phyloP scores from a whole-genome alignment of 1,140 invertebrate species.

The Belonocnema kinseyi region DNA sequence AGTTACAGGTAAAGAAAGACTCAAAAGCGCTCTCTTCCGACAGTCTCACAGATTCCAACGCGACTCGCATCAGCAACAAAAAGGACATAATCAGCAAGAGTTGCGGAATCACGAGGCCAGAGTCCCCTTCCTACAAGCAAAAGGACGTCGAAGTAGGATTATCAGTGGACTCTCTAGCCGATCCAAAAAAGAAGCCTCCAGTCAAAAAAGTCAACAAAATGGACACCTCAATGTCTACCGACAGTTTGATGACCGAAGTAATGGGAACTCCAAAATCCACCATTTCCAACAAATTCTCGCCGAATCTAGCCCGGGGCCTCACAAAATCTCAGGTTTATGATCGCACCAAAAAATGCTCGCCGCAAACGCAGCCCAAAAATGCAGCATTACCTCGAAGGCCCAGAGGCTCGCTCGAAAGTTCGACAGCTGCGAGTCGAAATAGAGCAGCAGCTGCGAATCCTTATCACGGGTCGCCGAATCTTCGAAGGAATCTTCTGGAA shows the following conservation, averaged over 20 bases:
- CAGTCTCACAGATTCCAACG: slow-evolving; percentile 72
- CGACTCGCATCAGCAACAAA: slow-evolving; percentile 57
- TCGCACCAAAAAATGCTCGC: slow-evolving; percentile 63
- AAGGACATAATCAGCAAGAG: slow-evolving; percentile 67
- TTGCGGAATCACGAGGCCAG: slow-evolving; percentile 72
- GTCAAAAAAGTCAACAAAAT: slow-evolving; percentile 68
- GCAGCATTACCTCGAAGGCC: slow-evolving; percentile 55
- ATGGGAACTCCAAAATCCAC: slow-evolving; percentile 64
- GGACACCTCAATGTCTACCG: slow-evolving; percentile 71
- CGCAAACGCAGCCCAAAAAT: slow-evolving; percentile 65
- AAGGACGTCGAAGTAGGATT: slow-evolving; percentile 72
- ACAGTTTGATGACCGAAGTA: slow-evolving; percentile 69
- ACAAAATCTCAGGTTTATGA: slow-evolving; percentile 57
- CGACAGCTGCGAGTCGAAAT: slow-evolving; percentile 71
- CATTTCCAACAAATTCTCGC: slow-evolving; percentile 66
- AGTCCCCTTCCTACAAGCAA: slow-evolving; percentile 68
- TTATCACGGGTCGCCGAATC: slow-evolving; percentile 67
- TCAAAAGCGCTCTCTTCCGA: slow-evolving; percentile 75
- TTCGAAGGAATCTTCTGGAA: slow-evolving; percentile 69
- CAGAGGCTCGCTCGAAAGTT: slow-evolving; percentile 65
- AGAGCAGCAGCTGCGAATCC: slow-evolving; percentile 66
- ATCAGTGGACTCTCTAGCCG: slow-evolving; percentile 76
- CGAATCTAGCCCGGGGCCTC: slow-evolving; percentile 54
- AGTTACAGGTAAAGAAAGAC: slow-evolving; percentile 69
- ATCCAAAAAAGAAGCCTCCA: slow-evolving; percentile 67